These are phyloP conservation scores for Lasioglossum pauxillum DNA, from an alignment of 2,888 invertebrate genomes.

Conservation along the genomic window DNA sequence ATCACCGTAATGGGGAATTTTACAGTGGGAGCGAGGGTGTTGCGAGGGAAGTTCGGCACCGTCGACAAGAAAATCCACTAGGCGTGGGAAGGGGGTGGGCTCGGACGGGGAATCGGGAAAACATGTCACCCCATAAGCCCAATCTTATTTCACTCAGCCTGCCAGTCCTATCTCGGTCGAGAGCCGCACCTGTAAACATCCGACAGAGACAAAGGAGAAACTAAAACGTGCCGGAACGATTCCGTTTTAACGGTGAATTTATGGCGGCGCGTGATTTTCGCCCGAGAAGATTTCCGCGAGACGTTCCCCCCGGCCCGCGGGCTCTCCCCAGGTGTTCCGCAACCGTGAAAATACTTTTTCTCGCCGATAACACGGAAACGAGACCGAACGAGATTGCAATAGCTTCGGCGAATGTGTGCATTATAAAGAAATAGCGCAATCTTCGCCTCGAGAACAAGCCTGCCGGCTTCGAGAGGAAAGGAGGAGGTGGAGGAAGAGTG, in stretches of 20 bases:
- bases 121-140: constrained; percentile 69
- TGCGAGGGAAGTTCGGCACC: constrained; percentile 27
- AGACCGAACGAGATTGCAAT: constrained; percentile 72
- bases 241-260: constrained; percentile 72
- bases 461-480: not conserved
- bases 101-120: constrained; percentile 50
- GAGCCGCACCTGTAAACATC: constrained; percentile 65
- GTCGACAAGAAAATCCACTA: constrained; percentile 55
- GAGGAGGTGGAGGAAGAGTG: not conserved
- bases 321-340: constrained; percentile 41
- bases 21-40: not conserved
- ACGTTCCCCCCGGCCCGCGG: constrained; percentile 39
- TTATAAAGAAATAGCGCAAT: constrained; percentile 76
- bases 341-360: constrained; percentile 73
- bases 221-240: constrained; percentile 66
- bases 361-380: constrained; percentile 74
- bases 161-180: constrained; percentile 55
- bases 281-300: constrained; percentile 66
- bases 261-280: constrained; percentile 71
- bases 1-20: not conserved
- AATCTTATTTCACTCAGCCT: constrained; percentile 63
- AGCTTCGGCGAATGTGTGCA: constrained; percentile 71
- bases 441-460: constrained; percentile 54
- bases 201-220: constrained; percentile 70
- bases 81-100: not conserved